Evolutionary conservation across 92 coral and sea anemone genomes (phyloP), one percentile per base, ranked within the genome.

Genomic region (Parazoanthus darwini): DNA sequence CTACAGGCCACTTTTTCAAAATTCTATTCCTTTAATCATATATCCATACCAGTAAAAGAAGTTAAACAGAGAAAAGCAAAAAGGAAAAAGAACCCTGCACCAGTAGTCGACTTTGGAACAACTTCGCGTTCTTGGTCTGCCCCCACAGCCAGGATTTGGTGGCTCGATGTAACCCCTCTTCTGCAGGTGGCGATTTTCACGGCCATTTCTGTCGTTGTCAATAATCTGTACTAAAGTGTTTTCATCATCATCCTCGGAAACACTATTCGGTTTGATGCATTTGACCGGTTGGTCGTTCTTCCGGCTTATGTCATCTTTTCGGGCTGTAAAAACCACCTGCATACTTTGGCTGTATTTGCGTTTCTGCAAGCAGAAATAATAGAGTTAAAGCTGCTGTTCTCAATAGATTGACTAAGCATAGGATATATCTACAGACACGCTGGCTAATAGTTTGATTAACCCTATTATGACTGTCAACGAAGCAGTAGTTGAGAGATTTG

Each of bases 11-110:
- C 2, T 16, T 16, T 35, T 63, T 63, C 26, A 80, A 29, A 80
- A 80, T 5, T 80, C 44, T 58, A 80, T 35, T 1, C 70, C 44
- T 33, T 82, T 38, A 39, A 82, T 65, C 77, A 92, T 85, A 29
- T 92, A 92, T 56, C 92, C 90, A 81, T 65, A 92, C 94, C 94
- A 92, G 63, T 92, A 92, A 22, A 48, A 88, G n/a, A 82, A 37
- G 77, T 92, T 92, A 71, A 91, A 92, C 37, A 92, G 16, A 48
- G 86, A 78, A 70, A 88, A 92, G 10, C 80, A 37, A 20, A 92
- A 82, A 37, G 94, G 94, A 35, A 92, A 92, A 48, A 85, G 36
- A 35, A 92, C 39, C 14, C 93, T 87, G 78, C 91, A 83, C 80
- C 88, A 85, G 39, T 87, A 10, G 38, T 92, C 94, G 11, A 92